Percentiles rank a stretch among this genome's conserved stretches.
Conservation (phyloP, 2,888 invertebrate genomes). For the Phyllotreta striolata region DNA sequence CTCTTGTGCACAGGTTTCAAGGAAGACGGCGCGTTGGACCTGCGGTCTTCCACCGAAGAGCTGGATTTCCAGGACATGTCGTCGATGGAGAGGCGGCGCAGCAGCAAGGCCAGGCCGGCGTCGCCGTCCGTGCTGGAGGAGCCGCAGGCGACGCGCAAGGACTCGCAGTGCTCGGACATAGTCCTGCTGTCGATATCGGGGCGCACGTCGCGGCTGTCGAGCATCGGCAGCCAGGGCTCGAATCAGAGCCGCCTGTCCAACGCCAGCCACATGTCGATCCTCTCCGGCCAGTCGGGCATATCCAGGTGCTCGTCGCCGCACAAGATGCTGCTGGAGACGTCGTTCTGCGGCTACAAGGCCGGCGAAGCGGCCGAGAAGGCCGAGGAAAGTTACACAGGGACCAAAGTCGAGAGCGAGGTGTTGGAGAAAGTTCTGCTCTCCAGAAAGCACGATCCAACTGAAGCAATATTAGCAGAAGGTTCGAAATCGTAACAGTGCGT, state of each 20-base stretch:
- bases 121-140: constrained; percentile 53
- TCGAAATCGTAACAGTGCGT: constrained; percentile 41
- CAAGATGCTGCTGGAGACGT: constrained; percentile 88
- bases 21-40: constrained; percentile 80
- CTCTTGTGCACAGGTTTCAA: constrained; percentile 50
- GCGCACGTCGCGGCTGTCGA: constrained; percentile 81
- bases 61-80: constrained; percentile 79
- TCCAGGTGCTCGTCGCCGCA: constrained; percentile 89
- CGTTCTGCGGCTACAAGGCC: constrained; percentile 88
- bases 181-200: constrained; percentile 78
- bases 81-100: constrained; percentile 48
- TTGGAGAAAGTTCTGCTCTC: constrained; percentile 67
- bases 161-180: constrained; percentile 74
- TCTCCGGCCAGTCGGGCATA: constrained; percentile 65
- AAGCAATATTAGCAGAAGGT: constrained; percentile 71
- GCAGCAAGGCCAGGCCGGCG: constrained; percentile 54
- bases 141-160: constrained; percentile 61
- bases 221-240: constrained; percentile 80
- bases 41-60: constrained; percentile 89
- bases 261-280: constrained; percentile 66
- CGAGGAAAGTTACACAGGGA: constrained; percentile 49
- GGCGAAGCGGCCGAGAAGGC: constrained; percentile 41
- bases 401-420: constrained; percentile 60
- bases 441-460: constrained; percentile 71
- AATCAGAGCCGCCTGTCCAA: constrained; percentile 62